Base-by-base conservation (phyloP, 2,888 invertebrate genomes). In the Rugalucina vietnamica region DNA sequence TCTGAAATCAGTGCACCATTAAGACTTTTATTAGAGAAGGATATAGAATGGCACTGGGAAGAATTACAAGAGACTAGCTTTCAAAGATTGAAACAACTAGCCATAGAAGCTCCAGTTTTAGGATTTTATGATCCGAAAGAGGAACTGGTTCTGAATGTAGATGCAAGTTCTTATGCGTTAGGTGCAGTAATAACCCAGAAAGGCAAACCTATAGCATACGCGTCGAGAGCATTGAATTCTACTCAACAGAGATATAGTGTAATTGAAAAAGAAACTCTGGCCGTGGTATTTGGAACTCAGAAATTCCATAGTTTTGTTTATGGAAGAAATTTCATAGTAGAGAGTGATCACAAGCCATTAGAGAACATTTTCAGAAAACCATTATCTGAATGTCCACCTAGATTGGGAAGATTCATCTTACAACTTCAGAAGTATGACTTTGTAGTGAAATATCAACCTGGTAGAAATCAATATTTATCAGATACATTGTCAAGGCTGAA, bases 81-180 rank as follows among this genome's bases (percentile, higher is more conserved):
- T 85, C 4, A 82, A 65, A 36, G 85, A n/a, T 29, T 76, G 60
- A 60, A 60, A 76, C n/a, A 36, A 60, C 2, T 39, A n/a, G 37
- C 76, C 5, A 34, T 24, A 36, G 39, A 76, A 54, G 14, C 65
- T n/a, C 76, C 57, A 14, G 34, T 76, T n/a, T 65, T 76, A 60
- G 37, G 27, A n/a, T 76, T 32, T 39, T 76, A 76, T 36, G 37
- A 76, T 3, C 60, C 76, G 14, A 14, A 34, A 12, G 36, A 80
- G 69, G 69, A 70, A 2, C 21, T 87, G 27, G 49, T 43, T 34
- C 60, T 87, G 4, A 80, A 57, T 49, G 86, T 84, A 39, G 91
- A 91, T 75, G 87, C 89, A 12, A 86, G 85, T 37, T 82, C 82
- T 34, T 69, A 85, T 71, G 89, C 88, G 3, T 54, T 91, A 24